Evolutionary conservation across 2,113 vertebrate genomes (phyloP).

Genomic region (Pampusana beccarii): DNA sequence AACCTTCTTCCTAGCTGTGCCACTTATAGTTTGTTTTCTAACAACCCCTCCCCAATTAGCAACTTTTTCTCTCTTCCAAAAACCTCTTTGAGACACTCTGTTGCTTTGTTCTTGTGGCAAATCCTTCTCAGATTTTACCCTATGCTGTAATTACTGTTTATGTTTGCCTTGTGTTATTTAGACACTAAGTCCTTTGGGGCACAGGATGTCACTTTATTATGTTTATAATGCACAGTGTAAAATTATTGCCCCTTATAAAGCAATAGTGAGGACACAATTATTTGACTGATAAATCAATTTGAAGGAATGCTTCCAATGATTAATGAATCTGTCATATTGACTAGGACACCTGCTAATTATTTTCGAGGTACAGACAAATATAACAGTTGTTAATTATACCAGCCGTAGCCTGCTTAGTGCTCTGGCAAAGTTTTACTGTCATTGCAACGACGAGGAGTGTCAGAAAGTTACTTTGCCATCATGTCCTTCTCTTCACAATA

Average conservation of each 20-base stretch:
- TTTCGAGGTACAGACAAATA: conserved; percentile 66
- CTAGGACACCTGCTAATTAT: conserved; percentile 70
- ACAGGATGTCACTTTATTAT: background rate
- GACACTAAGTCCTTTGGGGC: background rate
- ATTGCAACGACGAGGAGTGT: conserved; percentile 24
- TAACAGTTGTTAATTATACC: conserved; percentile 63
- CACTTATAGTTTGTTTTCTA: background rate
- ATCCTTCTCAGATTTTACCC: background rate
- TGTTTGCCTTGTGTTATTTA: background rate
- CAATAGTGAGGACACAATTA: background rate
- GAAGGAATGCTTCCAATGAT: conserved; percentile 63
- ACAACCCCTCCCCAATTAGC: background rate
- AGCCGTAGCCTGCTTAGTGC: background rate
- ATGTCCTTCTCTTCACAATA: background rate
- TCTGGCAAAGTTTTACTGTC: conserved; percentile 34
- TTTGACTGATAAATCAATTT: conserved; percentile 72
- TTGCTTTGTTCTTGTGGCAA: background rate
- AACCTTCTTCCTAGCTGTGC: background rate
- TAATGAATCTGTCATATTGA: conserved; percentile 69
- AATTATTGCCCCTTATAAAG: background rate
- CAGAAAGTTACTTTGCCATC: conserved; percentile 18
- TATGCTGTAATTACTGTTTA: background rate
- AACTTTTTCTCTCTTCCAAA: background rate
- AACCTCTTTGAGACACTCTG: background rate
- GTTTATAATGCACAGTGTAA: background rate